Evolutionary conservation across 2,888 invertebrate genomes (phyloP).

Genomic region (Eurytoma californica): DNA sequence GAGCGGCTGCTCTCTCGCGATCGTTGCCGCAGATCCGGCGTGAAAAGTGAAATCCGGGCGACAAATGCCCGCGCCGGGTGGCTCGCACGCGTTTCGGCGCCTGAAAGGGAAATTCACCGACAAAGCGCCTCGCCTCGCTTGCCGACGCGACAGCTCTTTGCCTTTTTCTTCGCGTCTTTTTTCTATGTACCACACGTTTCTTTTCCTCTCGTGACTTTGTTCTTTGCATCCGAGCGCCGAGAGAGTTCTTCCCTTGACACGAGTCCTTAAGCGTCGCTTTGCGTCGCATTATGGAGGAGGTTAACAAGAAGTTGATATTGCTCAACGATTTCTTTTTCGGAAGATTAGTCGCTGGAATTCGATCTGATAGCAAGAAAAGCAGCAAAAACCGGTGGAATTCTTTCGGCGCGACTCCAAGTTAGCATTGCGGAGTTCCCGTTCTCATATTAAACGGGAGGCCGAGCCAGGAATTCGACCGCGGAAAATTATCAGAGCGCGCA

Average conservation of each 20-base stretch:
- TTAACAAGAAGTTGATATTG: background rate
- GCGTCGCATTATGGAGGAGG: too few species aligned
- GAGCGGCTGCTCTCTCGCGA: slow-evolving; percentile 3
- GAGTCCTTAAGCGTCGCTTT: too few species aligned
- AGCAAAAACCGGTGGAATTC: background rate
- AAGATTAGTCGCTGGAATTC: background rate
- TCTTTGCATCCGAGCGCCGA: too few species aligned
- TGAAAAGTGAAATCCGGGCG: slow-evolving; percentile 42
- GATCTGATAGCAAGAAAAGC: background rate
- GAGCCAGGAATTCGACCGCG: background rate
- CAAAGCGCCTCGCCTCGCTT: background rate
- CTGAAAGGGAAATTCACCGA: background rate
- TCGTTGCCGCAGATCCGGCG: background rate
- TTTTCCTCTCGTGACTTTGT: too few species aligned
- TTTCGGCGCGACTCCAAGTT: background rate
- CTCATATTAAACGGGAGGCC: slow-evolving; percentile 5
- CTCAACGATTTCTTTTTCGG: background rate
- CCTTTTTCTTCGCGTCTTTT: too few species aligned
- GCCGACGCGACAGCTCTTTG: too few species aligned
- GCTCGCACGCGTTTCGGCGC: slow-evolving; percentile 1
- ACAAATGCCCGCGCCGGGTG: background rate
- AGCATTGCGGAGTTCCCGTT: background rate
- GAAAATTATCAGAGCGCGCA: slow-evolving; percentile 27
- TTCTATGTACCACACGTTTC: too few species aligned
- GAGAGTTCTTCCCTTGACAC: too few species aligned